A percentile compares a stretch with the other conserved stretches of the same genome.
Evolutionary conservation across 2,797 vertebrate species (phyloP).

Genomic region (Petrocephalus schoutedeni): DNA sequence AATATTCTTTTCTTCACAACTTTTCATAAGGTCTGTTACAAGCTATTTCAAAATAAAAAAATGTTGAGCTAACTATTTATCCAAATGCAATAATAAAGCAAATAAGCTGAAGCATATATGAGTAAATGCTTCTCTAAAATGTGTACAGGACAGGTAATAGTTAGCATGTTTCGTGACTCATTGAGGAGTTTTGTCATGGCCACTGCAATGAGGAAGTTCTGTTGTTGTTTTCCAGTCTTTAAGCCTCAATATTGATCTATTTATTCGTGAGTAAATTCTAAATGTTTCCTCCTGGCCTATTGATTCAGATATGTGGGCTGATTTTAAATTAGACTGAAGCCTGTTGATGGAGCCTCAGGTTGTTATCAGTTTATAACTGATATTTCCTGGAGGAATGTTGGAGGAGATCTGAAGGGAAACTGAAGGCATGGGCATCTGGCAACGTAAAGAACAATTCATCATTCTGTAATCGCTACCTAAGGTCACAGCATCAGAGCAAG

Average conservation of each 20-base stretch:
- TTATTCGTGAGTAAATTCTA: neutral
- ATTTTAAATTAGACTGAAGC: neutral
- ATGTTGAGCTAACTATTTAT: neutral
- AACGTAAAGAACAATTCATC: neutral
- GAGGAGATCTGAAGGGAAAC: neutral
- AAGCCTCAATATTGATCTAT: neutral
- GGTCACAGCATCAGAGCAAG: neutral
- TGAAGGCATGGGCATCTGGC: neutral
- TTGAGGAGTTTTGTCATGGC: neutral
- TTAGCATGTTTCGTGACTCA: neutral
- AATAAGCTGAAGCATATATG: neutral
- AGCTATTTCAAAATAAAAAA: neutral
- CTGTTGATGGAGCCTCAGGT: neutral
- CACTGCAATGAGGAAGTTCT: neutral
- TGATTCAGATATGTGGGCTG: neutral
- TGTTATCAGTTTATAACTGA: neutral
- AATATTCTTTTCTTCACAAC: neutral
- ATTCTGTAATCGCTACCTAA: neutral
- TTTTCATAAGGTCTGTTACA: neutral
- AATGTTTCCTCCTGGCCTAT: constrained; percentile 1
- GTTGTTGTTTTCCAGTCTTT: neutral
- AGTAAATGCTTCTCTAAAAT: neutral
- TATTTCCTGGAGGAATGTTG: neutral
- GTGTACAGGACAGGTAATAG: neutral
- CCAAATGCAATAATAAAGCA: neutral